Percentiles rank a stretch among this genome's conserved stretches.
phyloP scores from a whole-genome alignment of 2,113 vertebrate species.

The Trichomycterus rosablanca region DNA sequence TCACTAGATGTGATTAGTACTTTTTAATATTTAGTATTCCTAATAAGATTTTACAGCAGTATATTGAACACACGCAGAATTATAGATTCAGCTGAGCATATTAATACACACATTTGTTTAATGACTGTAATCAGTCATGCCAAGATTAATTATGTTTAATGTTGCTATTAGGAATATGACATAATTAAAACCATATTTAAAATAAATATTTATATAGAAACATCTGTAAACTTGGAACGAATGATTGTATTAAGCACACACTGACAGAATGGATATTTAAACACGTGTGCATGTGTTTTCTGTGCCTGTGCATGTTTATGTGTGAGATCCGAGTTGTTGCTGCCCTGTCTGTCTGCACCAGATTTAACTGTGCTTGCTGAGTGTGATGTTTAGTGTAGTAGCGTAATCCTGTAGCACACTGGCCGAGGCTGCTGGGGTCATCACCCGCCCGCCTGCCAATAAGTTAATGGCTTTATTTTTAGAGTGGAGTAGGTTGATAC shows the following conservation, averaged over 20 bases:
- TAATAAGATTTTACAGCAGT: background rate
- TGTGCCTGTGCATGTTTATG: constrained; percentile 1
- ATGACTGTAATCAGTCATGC: constrained; percentile 1
- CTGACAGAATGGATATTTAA: background rate
- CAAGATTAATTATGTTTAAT: background rate
- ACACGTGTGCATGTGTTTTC: background rate
- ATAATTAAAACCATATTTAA: background rate
- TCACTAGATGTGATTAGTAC: too few species aligned
- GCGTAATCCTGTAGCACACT: background rate
- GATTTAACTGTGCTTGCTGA: constrained; percentile 9
- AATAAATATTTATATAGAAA: constrained; percentile 19
- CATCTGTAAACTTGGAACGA: background rate
- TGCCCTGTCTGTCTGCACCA: background rate
- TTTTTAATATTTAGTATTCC: background rate
- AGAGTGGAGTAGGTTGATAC: constrained; percentile 33
- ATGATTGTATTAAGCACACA: too few species aligned
- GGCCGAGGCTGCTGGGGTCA: constrained; percentile 27
- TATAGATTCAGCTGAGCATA: constrained; percentile 13
- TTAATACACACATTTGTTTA: constrained; percentile 2
- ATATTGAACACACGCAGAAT: background rate
- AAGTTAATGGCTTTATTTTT: constrained; percentile 76
- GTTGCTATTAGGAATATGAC: constrained; percentile 4
- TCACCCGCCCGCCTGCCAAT: constrained; percentile 68
- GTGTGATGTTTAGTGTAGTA: constrained; percentile 11
- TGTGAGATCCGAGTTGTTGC: background rate